A percentile compares a stretch with the other conserved stretches of the same genome.
These are phyloP conservation scores for Agonopterix heracliana DNA, from an alignment of 2,888 invertebrate species.

Conservation along the genomic window DNA sequence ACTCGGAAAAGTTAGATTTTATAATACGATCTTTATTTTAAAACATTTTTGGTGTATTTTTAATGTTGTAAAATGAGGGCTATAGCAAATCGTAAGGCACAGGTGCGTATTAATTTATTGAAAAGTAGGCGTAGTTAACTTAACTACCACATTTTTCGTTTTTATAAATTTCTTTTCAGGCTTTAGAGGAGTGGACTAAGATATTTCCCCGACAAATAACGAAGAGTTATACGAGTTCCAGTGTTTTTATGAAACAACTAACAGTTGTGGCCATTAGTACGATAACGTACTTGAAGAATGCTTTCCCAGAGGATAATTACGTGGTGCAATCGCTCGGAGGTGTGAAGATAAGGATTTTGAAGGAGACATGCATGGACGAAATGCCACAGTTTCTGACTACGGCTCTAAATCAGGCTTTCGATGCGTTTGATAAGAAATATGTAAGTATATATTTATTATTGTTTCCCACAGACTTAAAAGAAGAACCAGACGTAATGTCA, in stretches of 20 bases:
- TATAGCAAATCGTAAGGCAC: too few species aligned
- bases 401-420: conserved; percentile 48
- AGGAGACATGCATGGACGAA: conserved; percentile 47
- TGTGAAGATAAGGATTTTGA: conserved; percentile 41
- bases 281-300: conserved; percentile 47
- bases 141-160: neutral
- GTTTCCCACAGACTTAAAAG: too few species aligned
- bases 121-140: too few species aligned
- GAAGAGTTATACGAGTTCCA: conserved; percentile 55
- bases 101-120: too few species aligned
- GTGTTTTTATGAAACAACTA: conserved; percentile 57
- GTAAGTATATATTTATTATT: conserved; percentile 35
- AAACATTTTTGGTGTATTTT: too few species aligned
- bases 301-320: conserved; percentile 48
- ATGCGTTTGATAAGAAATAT: conserved; percentile 63
- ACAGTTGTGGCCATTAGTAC: conserved; percentile 53
- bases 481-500: too few species aligned
- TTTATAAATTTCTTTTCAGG: conserved; percentile 27
- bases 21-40: too few species aligned
- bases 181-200: conserved; percentile 45
- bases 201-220: conserved; percentile 48
- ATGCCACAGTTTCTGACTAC: conserved; percentile 51
- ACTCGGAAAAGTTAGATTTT: too few species aligned
- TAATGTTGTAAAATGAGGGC: too few species aligned
- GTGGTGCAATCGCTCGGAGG: conserved; percentile 41